phyloP scores from a whole-genome alignment of 2,113 vertebrate species.

The Meriones unguiculatus region DNA sequence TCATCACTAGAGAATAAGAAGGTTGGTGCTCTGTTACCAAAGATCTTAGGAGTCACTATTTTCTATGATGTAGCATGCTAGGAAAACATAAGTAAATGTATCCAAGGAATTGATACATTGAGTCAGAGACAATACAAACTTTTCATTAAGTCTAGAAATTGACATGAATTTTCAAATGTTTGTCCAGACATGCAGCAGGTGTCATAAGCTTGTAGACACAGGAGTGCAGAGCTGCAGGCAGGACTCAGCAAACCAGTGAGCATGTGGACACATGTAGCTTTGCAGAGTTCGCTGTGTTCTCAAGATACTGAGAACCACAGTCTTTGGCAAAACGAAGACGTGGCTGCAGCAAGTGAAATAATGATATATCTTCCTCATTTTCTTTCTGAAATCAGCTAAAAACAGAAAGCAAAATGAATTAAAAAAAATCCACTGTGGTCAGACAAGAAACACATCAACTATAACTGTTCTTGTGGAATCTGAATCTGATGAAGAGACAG shows the following conservation, averaged over 20 bases:
- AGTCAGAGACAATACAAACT: not conserved
- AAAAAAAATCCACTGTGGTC: not conserved
- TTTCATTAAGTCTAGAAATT: not conserved
- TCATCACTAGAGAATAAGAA: not conserved
- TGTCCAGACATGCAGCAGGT: not conserved
- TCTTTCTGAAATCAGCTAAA: conserved; percentile 19
- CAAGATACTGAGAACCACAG: not conserved
- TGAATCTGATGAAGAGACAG: not conserved
- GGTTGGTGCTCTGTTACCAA: not conserved
- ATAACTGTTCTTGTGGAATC: not conserved
- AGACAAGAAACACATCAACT: not conserved
- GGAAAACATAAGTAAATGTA: not conserved
- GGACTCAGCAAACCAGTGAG: not conserved
- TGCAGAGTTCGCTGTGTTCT: not conserved
- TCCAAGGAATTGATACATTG: not conserved
- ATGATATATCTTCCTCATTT: not conserved
- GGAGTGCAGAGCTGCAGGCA: not conserved
- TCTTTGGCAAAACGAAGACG: not conserved
- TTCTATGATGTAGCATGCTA: not conserved
- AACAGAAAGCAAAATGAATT: not conserved
- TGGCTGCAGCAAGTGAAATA: not conserved
- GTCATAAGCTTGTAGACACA: not conserved
- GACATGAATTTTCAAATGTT: not conserved
- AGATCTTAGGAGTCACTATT: not conserved
- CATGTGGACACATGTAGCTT: too few relatives aligned